Evolutionary conservation across 2,888 invertebrate species (phyloP).

Genomic region (Aproaerema taeniolella): DNA sequence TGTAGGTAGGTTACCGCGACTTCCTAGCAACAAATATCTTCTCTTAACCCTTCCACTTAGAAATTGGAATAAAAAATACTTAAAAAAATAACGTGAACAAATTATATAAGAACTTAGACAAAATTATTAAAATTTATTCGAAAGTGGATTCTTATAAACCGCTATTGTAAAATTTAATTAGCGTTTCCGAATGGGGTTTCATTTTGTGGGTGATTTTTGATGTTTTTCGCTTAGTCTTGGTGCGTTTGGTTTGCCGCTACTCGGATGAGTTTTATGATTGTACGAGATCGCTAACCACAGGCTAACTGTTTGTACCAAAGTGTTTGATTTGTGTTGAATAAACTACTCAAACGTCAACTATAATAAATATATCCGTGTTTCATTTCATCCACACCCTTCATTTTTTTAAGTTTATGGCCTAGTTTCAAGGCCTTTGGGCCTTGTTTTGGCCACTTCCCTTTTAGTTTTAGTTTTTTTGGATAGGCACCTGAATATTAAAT

Average conservation of each 20-base stretch:
- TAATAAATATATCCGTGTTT: conserved; percentile 12
- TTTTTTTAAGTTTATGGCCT: not conserved
- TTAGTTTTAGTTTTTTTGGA: too few species aligned
- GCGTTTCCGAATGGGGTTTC: conserved; percentile 27
- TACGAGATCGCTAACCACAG: conserved; percentile 57
- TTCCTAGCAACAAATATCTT: conserved; percentile 71
- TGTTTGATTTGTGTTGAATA: conserved; percentile 78
- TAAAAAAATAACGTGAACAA: conserved; percentile 53
- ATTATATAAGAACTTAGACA: conserved; percentile 42
- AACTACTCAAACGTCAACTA: conserved; percentile 68
- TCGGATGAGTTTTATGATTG: conserved; percentile 40
- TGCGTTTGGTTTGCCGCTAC: conserved; percentile 59
- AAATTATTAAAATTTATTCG: conserved; percentile 31
- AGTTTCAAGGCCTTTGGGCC: too few species aligned
- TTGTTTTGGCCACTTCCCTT: too few species aligned
- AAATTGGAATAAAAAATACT: conserved; percentile 51
- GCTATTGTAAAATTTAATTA: conserved; percentile 17
- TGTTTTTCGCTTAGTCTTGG: conserved; percentile 48
- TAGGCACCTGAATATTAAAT: too few species aligned
- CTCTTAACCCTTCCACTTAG: conserved; percentile 68
- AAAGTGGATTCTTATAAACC: not conserved
- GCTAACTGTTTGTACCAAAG: conserved; percentile 76
- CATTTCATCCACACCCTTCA: conserved; percentile 10
- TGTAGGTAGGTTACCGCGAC: conserved; percentile 71
- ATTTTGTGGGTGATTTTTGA: conserved; percentile 33